Conservation (phyloP, 2,797 vertebrate species). For the Arctocebus calabarensis region DNA sequence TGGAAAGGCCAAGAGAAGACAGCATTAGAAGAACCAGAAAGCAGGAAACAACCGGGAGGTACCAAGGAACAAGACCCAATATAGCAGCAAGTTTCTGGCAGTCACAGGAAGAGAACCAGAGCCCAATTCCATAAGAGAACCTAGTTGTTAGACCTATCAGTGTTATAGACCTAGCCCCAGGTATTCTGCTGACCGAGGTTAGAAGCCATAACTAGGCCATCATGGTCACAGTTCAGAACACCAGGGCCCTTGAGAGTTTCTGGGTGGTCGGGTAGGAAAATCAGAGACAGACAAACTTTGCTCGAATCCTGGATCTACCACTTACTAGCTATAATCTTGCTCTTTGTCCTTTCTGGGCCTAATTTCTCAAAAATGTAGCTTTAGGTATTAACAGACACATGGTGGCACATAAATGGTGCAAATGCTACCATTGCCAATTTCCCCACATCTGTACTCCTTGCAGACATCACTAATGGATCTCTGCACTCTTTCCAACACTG, state of each 20-base stretch:
- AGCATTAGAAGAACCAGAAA: not conserved
- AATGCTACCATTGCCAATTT: not conserved
- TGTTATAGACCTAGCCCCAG: accelerated
- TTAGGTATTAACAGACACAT: not conserved
- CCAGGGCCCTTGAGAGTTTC: not conserved
- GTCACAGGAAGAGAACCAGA: not conserved
- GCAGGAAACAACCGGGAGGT: not conserved
- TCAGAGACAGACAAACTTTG: not conserved
- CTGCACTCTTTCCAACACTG: not conserved
- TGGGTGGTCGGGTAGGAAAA: not conserved
- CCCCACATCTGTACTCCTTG: not conserved
- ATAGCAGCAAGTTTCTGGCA: not conserved
- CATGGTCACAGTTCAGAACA: not conserved
- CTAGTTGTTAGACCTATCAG: not conserved
- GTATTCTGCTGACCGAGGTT: not conserved
- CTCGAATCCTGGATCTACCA: not conserved
- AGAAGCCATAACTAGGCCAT: not conserved
- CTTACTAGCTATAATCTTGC: too few relatives aligned
- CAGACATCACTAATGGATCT: not conserved
- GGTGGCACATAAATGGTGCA: not conserved
- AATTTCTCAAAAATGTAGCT: not conserved
- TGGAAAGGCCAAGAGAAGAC: not conserved
- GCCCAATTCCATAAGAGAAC: not conserved
- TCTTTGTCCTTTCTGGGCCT: not conserved
- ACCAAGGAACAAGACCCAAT: not conserved